Conservation (phyloP, 1,140 invertebrate genomes). For the Drusus annulatus region DNA sequence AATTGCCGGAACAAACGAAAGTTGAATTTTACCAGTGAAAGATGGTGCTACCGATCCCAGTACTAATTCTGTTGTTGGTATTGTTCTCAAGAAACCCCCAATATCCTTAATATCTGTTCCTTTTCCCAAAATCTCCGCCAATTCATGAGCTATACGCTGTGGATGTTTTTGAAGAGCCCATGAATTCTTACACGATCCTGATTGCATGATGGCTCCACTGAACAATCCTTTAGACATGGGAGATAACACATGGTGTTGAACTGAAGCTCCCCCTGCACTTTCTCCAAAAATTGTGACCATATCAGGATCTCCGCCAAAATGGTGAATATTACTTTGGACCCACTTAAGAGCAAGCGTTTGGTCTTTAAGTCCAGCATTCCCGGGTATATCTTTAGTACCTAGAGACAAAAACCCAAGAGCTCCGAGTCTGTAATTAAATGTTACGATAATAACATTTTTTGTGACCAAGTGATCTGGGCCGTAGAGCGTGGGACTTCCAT, state of each 20-base stretch:
- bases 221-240: conserved; percentile 59
- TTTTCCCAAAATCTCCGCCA: conserved; percentile 71
- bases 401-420: conserved; percentile 79
- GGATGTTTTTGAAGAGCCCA: conserved; percentile 74
- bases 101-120: conserved; percentile 63
- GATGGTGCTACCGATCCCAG: conserved; percentile 59
- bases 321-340: conserved; percentile 77
- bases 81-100: conserved; percentile 52
- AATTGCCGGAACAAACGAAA: conserved; percentile 29
- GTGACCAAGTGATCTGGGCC: conserved; percentile 71
- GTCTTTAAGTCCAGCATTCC: conserved; percentile 81
- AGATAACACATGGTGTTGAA: conserved; percentile 61
- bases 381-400: conserved; percentile 75
- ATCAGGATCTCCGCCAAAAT: conserved; percentile 80
- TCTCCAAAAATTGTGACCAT: conserved; percentile 79
- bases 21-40: conserved; percentile 49
- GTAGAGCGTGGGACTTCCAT: conserved; percentile 64
- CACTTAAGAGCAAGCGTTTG: conserved; percentile 77
- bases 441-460: conserved; percentile 73
- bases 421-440: conserved; percentile 76
- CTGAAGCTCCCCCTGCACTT: conserved; percentile 73
- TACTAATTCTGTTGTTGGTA: conserved; percentile 55
- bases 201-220: conserved; percentile 64
- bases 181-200: conserved; percentile 73
- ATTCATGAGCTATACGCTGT: conserved; percentile 67